A percentile compares a stretch with the other conserved stretches of the same genome.
phyloP scores from a whole-genome alignment of 2,797 vertebrate species.

The Merluccius polli region DNA sequence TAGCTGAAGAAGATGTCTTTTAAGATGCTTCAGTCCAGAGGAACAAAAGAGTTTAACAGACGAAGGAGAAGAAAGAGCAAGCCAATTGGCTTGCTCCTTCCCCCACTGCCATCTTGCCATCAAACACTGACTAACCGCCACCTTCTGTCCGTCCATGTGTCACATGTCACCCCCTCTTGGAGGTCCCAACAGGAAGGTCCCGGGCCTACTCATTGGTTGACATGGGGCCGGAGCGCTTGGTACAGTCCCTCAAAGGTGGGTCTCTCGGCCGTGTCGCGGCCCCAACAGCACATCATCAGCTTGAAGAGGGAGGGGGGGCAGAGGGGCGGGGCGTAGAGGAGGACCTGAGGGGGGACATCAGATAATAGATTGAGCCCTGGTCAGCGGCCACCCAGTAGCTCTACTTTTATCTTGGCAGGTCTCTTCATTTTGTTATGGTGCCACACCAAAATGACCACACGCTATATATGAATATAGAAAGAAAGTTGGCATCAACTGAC shows the following conservation, averaged over 20 bases:
- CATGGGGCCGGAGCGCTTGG: conserved; percentile 79
- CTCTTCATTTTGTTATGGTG: no score
- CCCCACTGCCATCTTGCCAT: conserved; percentile 16
- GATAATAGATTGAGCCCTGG: not conserved
- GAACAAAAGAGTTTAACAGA: conserved; percentile 1
- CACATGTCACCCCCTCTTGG: no score
- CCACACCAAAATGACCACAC: no score
- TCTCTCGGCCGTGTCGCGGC: conserved; percentile 76
- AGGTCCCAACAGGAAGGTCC: no score
- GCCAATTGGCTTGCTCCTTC: conserved; percentile 13
- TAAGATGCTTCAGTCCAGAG: conserved; percentile 19
- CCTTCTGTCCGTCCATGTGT: not conserved
- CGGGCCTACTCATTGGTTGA: not conserved
- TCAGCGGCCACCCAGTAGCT: no score
- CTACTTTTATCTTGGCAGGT: no score
- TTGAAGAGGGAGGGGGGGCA: conserved; percentile 80
- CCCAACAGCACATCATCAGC: conserved; percentile 84
- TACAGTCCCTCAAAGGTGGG: conserved; percentile 78
- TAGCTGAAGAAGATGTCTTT: conserved; percentile 36
- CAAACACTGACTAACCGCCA: conserved; percentile 8
- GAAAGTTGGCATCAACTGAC: no score
- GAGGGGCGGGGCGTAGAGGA: conserved; percentile 76
- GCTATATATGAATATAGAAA: no score
- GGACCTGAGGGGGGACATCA: conserved; percentile 62
- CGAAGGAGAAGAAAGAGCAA: not conserved